A percentile compares a stretch with the other conserved stretches of the same genome.
Evolutionary conservation across 2,888 invertebrate genomes (phyloP).

Genomic region (Mythimna ferrago): DNA sequence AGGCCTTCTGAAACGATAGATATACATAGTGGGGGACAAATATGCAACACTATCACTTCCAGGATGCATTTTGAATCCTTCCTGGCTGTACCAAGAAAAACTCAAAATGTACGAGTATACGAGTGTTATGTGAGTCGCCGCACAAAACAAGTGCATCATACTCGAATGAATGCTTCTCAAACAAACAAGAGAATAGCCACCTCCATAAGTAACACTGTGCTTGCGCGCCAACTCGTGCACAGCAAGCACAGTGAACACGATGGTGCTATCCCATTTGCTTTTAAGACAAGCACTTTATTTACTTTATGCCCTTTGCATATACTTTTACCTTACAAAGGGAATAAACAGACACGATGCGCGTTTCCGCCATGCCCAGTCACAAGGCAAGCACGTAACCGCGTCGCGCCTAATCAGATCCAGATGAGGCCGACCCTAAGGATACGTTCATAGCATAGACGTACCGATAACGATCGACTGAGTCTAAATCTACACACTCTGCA

Average conservation of each 20-base stretch:
- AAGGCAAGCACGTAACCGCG: not conserved
- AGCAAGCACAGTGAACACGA: conserved; percentile 1
- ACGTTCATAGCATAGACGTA: conserved; percentile 8
- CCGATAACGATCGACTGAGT: conserved; percentile 2
- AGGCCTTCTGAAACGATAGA: not conserved
- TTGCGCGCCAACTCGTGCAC: not conserved
- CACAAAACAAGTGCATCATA: conserved; percentile 20
- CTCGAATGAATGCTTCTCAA: not conserved
- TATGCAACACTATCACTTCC: conserved; percentile 8
- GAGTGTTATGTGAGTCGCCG: conserved; percentile 4
- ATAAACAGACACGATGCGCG: conserved; percentile 8
- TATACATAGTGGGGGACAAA: conserved; percentile 25
- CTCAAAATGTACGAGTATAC: conserved; percentile 12
- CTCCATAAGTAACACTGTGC: not conserved
- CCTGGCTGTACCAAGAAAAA: not conserved
- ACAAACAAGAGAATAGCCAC: conserved; percentile 7
- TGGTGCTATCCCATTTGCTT: not conserved
- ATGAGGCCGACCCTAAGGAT: not conserved
- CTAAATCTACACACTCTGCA: conserved; percentile 8
- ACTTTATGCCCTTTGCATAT: not conserved
- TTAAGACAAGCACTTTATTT: conserved; percentile 1
- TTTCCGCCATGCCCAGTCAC: not conserved
- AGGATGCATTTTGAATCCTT: conserved; percentile 8
- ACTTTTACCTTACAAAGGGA: not conserved
- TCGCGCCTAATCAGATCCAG: not conserved